Percentiles rank a stretch among this genome's conserved stretches.
These are phyloP conservation scores for Grallaria varia DNA, from an alignment of 2,113 vertebrate species.

Conservation along the genomic window DNA sequence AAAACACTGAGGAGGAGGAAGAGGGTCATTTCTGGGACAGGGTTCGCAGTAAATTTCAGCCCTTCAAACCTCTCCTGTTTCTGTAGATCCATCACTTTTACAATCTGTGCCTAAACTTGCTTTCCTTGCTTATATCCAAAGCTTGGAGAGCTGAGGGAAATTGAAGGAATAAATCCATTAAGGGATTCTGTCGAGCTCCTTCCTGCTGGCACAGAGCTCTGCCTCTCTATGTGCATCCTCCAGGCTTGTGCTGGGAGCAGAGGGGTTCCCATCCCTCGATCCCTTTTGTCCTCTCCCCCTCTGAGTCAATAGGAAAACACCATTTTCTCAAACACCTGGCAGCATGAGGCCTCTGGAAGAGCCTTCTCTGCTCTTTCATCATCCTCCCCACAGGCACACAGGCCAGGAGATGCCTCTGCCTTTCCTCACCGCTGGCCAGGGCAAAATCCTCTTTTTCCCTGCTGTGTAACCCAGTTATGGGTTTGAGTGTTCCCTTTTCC, in stretches of 20 bases:
- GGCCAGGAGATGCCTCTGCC: background rate
- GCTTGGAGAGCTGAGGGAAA: background rate
- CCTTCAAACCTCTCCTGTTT: background rate
- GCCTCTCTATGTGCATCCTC: background rate
- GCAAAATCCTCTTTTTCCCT: background rate
- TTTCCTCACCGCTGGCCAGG: background rate
- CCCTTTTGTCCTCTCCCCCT: background rate
- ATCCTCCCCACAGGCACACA: background rate
- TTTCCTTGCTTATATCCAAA: background rate
- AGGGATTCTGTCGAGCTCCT: background rate
- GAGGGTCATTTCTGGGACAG: conserved; percentile 55
- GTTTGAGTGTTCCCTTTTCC: background rate
- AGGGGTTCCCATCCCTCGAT: background rate
- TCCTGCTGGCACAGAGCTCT: background rate
- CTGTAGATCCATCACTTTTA: conserved; percentile 14
- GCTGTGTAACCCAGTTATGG: background rate
- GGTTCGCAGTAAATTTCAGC: conserved; percentile 23
- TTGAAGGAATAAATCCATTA: background rate
- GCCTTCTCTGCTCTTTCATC: background rate
- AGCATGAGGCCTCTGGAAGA: background rate
- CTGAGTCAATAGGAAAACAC: background rate
- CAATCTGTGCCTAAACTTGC: background rate
- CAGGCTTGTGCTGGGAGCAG: background rate
- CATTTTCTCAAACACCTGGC: background rate
- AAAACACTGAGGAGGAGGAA: conserved; percentile 26